Evolutionary conservation across 1,140 invertebrate genomes (phyloP), one percentile per base, ranked within the genome.

Genomic region (Procambarus clarkii): DNA sequence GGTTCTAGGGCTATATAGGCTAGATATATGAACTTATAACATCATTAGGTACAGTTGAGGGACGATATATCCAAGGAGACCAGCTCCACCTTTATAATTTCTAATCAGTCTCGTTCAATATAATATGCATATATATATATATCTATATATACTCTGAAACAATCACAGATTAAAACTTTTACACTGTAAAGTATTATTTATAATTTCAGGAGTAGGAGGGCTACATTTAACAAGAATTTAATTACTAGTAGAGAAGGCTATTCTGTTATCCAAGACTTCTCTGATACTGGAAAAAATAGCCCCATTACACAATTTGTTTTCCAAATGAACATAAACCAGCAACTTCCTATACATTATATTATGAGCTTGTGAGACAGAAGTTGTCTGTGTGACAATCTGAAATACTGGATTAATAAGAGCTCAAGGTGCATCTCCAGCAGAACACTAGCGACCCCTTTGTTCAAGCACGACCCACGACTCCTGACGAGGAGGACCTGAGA

Each of bases 71-170:
- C 48, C 21, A 82, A 83, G 87, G 87, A 89, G 87, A 89, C 87
- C 87, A 89, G 87, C 87, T 89, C 87, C 87, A 58, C 48, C 87
- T 81, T 88, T 60, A 71, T 80, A 88, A 5, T 88, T 60, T 89
- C 83, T 86, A 86, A 15, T 76, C 18, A 76, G 46, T 74, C 46
- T 71, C 69, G n/a, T 45, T 86, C 18, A 86, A 86, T 71, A 86
- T 76, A 74, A n/a, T 48, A 46, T 86, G 24, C 34, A 74, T 74
- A 21, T 34, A 74, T 74, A 24, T 74, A 44, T 74, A 74, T 74
- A 74, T 69, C 0, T 81, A 58, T 81, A 81, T 81, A 81, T 81
- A 81, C 79, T 81, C 79, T 81, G 79, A 81, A 58, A 81, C 24
- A 81, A 81, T 81, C 79, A 81, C 79, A 81, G 79, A 81, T 81